Conservation (phyloP, 2,113 vertebrate genomes). For the Cynopterus brachyotis region DNA sequence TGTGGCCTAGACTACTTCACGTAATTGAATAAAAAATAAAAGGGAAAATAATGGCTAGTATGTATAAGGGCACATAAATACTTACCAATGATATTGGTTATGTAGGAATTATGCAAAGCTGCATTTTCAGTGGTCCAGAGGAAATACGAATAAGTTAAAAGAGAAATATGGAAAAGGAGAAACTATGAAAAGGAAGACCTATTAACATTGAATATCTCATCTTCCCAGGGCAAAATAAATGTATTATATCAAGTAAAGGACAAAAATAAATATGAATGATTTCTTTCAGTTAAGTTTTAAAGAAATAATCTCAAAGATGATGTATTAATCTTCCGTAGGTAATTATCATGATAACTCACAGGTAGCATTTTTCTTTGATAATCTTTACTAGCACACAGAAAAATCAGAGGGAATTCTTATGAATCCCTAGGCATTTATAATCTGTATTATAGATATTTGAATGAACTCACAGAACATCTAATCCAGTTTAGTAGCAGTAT, state of each 20-base stretch:
- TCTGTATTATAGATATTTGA: slow-evolving; percentile 7
- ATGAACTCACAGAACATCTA: background rate
- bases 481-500: background rate
- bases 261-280: background rate
- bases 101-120: background rate
- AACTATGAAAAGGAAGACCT: background rate
- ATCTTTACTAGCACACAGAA: background rate
- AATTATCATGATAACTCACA: background rate
- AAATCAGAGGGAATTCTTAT: background rate
- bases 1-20: slow-evolving; percentile 2
- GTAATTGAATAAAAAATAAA: slow-evolving; percentile 32
- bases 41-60: slow-evolving; percentile 35
- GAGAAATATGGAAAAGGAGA: background rate
- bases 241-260: background rate
- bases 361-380: background rate
- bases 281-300: background rate
- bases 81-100: background rate
- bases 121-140: background rate
- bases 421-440: background rate
- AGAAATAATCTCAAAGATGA: background rate
- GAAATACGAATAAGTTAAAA: slow-evolving; percentile 37
- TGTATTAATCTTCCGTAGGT: background rate
- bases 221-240: background rate
- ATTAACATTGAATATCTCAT: slow-evolving; percentile 5
- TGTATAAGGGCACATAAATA: background rate